Evolutionary conservation across 2,888 invertebrate species (phyloP), one percentile per base, ranked within the genome.

Genomic region (Pteria penguin): DNA sequence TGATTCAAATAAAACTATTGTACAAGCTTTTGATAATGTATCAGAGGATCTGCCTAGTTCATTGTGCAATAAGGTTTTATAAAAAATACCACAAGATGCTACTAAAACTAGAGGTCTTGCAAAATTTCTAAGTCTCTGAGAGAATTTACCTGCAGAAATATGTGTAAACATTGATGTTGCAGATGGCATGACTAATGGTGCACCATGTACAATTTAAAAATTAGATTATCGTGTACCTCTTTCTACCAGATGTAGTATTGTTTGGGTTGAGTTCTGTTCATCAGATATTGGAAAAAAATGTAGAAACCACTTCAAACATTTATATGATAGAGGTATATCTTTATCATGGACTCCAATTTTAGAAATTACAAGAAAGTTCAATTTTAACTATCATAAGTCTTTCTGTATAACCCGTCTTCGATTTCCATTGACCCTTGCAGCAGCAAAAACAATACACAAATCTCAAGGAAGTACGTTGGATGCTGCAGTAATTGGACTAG

Each of bases 101-200:
- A 62, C 26, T 4, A 58, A 68, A 57, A 76, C 72, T 1, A 76
- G 76, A 74, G 76, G 76, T 55, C 52, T 82, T 4, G 31, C 57
- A 24, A 74, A 71, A 68, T 11, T 36, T 22, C 58, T 82, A 55
- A n/a, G 11, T 22, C 71, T 79, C 52, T 77, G 70, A 4, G 27
- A 69, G 24, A 72, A 68, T 2, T 32, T 80, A 26, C 69, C 75
- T 33, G 76, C 63, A 24, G 78, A 77, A 67, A 22, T 78, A 8
- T 70, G 74, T 62, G 22, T 79, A 11, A 82, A 81, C 76, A 62
- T 81, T 27, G 65, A 79, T 63, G 65, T 63, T 26, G 60, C 58
- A 45, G 82, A 82, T 78, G 80, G 81, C 22, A 31, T 81, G 4
- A 81, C 82, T 58, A 82, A 82, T 79, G 81, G 82, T 32, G 62